phyloP scores from a whole-genome alignment of 92 coral and sea anemone species.

The Zoanthus sansibaricus region DNA sequence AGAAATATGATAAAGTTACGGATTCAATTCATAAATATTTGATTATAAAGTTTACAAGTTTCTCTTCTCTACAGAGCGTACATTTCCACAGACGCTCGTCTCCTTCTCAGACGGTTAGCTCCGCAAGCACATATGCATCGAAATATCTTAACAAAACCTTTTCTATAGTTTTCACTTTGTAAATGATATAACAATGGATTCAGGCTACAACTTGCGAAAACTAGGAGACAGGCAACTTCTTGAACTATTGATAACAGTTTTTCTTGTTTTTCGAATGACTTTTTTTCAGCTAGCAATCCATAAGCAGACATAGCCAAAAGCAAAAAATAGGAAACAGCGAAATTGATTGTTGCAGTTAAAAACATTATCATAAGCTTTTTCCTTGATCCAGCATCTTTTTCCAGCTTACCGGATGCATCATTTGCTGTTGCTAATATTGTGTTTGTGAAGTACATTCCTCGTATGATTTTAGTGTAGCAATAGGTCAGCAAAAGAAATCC shows the following conservation, averaged over 20 bases:
- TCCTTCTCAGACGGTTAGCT: background rate
- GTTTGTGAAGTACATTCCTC: conserved; percentile 36
- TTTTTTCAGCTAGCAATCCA: background rate
- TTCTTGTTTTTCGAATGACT: conserved; percentile 10
- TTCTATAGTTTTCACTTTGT: conserved; percentile 33
- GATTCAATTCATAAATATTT: too few relatives aligned
- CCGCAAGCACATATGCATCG: background rate
- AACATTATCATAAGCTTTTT: conserved; percentile 22
- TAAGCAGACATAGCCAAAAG: background rate
- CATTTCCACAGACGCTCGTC: background rate
- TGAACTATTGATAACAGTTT: background rate
- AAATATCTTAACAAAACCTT: conserved; percentile 12
- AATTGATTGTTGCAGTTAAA: conserved; percentile 8
- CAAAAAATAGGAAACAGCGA: background rate
- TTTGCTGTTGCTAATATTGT: background rate
- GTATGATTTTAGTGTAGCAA: conserved; percentile 12
- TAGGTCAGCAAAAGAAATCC: background rate
- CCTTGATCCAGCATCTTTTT: conserved; percentile 4
- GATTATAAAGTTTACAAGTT: too few relatives aligned
- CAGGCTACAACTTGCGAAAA: background rate
- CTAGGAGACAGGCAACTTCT: background rate
- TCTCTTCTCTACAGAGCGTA: background rate
- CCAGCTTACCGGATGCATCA: background rate
- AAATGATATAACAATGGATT: conserved; percentile 36
- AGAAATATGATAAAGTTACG: too few relatives aligned